These are phyloP conservation scores for Gambusia affinis DNA, from an alignment of 2,113 vertebrate genomes.

Conservation along the genomic window DNA sequence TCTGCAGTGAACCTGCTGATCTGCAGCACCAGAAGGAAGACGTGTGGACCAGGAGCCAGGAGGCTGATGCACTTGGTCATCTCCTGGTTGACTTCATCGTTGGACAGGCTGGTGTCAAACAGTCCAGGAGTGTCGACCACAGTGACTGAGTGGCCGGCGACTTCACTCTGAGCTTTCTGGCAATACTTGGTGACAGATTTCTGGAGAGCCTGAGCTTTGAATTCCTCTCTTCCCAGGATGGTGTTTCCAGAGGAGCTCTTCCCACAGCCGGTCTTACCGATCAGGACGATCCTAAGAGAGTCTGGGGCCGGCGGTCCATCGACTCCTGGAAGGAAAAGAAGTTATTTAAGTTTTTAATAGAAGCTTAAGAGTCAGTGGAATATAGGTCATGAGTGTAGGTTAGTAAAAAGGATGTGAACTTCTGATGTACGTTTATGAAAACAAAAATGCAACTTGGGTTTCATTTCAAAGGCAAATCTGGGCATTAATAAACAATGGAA, in stretches of 20 bases:
- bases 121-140: background rate
- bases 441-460: too few relatives aligned
- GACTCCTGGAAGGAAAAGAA: background rate
- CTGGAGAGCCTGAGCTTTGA: background rate
- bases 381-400: background rate
- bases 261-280: background rate
- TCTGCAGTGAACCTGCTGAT: background rate
- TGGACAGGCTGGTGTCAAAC: background rate
- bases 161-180: background rate
- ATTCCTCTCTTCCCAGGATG: background rate
- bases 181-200: background rate
- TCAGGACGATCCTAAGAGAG: conserved; percentile 1
- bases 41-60: background rate
- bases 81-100: background rate
- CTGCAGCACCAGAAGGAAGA: background rate
- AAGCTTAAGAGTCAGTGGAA: background rate
- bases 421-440: too few relatives aligned
- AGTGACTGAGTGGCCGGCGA: background rate
- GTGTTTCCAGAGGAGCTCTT: background rate
- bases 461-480: too few relatives aligned
- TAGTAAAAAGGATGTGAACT: too few relatives aligned
- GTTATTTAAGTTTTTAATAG: background rate
- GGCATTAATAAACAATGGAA: too few relatives aligned
- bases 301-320: background rate
- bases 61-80: background rate